Conservation (phyloP, 2,888 invertebrate species). For the Microctonus brassicae region DNA sequence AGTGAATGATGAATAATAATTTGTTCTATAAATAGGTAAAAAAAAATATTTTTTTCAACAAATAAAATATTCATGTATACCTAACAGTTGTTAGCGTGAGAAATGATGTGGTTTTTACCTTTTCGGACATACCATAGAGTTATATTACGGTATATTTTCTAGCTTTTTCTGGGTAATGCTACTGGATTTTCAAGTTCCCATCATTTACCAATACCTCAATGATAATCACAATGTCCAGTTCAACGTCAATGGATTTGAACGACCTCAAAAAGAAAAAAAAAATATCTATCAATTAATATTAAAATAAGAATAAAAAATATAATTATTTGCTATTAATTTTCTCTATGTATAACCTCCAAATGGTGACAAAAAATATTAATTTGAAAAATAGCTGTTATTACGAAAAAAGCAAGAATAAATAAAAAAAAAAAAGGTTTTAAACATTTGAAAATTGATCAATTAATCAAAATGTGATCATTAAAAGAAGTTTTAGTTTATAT, state of each 20-base stretch:
- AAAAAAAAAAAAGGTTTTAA: too few species aligned
- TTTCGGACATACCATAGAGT: not conserved
- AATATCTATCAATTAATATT: not conserved
- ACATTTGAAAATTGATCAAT: too few species aligned
- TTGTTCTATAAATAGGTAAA: not conserved
- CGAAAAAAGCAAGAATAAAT: too few species aligned
- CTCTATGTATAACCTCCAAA: too few species aligned
- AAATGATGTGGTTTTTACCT: not conserved
- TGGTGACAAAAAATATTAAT: too few species aligned
- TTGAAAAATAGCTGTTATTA: too few species aligned
- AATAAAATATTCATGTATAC: not conserved
- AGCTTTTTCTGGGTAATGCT: not conserved
- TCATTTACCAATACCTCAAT: conserved; percentile 3
- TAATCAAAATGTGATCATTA: too few species aligned
- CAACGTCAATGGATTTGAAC: not conserved
- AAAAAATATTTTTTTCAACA: not conserved
- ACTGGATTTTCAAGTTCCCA: not conserved
- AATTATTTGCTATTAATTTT: too few species aligned
- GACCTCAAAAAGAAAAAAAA: conserved; percentile 19
- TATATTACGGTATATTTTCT: not conserved
- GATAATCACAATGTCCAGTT: conserved; percentile 32
- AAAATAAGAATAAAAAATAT: too few species aligned
- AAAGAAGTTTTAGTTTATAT: too few species aligned
- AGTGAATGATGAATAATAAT: not conserved
- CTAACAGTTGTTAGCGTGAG: conserved; percentile 1